A percentile compares a stretch with the other conserved stretches of the same genome.
phyloP scores from a whole-genome alignment of 2,797 vertebrate genomes.

The Melanogrammus aeglefinus region DNA sequence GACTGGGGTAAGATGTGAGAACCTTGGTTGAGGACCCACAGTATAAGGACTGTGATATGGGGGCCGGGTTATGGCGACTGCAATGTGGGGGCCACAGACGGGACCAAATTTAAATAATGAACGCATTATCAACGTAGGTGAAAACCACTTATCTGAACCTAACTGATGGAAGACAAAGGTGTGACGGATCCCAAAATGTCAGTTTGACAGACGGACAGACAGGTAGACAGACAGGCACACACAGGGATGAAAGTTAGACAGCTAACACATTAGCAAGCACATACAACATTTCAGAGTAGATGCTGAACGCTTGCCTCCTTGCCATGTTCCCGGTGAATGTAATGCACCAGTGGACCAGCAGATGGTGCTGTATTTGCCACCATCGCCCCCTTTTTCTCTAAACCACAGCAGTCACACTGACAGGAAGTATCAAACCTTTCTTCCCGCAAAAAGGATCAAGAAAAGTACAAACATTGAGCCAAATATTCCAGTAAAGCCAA shows the following conservation, averaged over 20 bases:
- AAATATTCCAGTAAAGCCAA: too few relatives aligned
- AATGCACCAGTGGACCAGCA: conserved; percentile 57
- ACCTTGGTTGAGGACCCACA: too few relatives aligned
- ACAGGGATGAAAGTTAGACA: not conserved
- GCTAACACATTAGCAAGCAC: not conserved
- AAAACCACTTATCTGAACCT: conserved; percentile 68
- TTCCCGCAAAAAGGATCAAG: not conserved
- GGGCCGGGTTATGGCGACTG: too few relatives aligned
- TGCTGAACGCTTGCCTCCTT: not conserved
- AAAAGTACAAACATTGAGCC: not conserved
- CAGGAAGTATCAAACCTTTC: not conserved
- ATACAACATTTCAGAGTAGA: not conserved
- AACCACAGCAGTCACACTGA: not conserved
- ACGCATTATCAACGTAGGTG: conserved; percentile 66
- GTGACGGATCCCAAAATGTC: not conserved
- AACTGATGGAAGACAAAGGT: conserved; percentile 51
- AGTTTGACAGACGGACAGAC: not conserved
- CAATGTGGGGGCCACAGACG: not conserved
- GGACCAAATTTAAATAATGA: conserved; percentile 70
- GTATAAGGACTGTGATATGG: too few relatives aligned
- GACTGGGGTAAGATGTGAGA: too few relatives aligned
- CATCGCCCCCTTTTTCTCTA: not conserved
- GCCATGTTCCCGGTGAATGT: conserved; percentile 41
- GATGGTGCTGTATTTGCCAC: conserved; percentile 67
- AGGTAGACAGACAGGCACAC: not conserved